Percentiles rank a stretch among this genome's conserved stretches.
Evolutionary conservation across 2,888 invertebrate species (phyloP).

Genomic region (Aleiodes alternator): DNA sequence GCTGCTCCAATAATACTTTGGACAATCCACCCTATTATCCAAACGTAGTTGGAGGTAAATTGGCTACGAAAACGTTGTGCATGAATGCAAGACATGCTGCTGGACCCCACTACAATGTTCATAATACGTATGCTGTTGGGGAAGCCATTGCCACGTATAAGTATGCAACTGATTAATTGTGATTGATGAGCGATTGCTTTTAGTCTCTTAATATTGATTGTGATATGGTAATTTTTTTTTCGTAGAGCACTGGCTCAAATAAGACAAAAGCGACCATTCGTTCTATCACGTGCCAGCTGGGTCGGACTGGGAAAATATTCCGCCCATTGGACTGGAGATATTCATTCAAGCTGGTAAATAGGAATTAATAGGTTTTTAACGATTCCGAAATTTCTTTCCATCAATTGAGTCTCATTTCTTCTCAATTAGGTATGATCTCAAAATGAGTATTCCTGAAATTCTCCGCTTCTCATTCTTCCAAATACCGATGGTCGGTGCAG

Average conservation of each 20-base stretch:
- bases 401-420: neutral
- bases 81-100: conserved; percentile 85
- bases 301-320: conserved; percentile 84
- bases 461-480: conserved; percentile 87
- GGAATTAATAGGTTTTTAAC: neutral
- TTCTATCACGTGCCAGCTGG: conserved; percentile 88
- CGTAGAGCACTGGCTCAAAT: conserved; percentile 82
- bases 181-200: conserved; percentile 7
- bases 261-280: conserved; percentile 83
- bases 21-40: conserved; percentile 86
- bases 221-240: neutral
- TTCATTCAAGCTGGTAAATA: conserved; percentile 82
- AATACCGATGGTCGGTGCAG: conserved; percentile 89
- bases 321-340: conserved; percentile 92
- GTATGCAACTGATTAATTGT: conserved; percentile 76
- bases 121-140: conserved; percentile 86
- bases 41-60: conserved; percentile 77
- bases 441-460: conserved; percentile 84
- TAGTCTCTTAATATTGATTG: conserved; percentile 4
- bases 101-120: conserved; percentile 85
- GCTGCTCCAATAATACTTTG: conserved; percentile 77
- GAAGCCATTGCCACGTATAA: conserved; percentile 86
- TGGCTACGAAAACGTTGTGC: conserved; percentile 85
- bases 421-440: conserved; percentile 79
- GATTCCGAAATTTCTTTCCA: neutral